Base-by-base conservation (phyloP, 2,888 invertebrate genomes). In the Euproctis similis region DNA sequence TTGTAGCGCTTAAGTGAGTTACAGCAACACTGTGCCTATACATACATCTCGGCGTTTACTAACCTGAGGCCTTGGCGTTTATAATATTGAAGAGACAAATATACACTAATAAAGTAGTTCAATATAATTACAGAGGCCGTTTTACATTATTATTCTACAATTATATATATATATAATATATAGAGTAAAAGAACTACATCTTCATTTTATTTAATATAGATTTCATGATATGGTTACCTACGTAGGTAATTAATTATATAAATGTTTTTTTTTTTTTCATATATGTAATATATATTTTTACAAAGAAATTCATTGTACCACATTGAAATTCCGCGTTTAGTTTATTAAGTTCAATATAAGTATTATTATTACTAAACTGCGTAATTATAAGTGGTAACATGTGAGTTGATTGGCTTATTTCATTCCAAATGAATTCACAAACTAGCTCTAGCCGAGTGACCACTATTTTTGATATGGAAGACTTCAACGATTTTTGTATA, bases 381-480 rank as follows among this genome's bases (percentile, higher is more conserved):
- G 23, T 28, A 33, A 25, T 34, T 32, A 31, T 24, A 10, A 21
- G 10, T 36, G 33, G 34, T 45, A 52, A 42, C 37, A 42, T 45
- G 40, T 35, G 30, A 42, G 38, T 35, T 36, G 39, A 34, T 36
- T 35, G 31, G 37, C 35, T 37, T 58, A 53, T 39, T 36, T 18
- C 33, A 37, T 48, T 32, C 24, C 24, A 35, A 31, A 32, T 24
- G 24, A 35, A 39, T 35, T 28, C 42, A 42, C 35, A 39, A 63
- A 64, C 54, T 61, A 63, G 66, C 62, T 61, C 35, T 26, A 64
- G 67, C 75, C 80, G 72, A 68, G 66, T 72, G 67, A 69, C 58
- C 61, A 61, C 76, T 80, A 77, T 80, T 74, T 75, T 77, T 75
- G 84, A 85, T 85, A 85, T 85, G 85, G 85, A 85, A 85, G 85